Evolutionary conservation across 2,113 vertebrate species (phyloP).

Genomic region (Mirounga angustirostris): DNA sequence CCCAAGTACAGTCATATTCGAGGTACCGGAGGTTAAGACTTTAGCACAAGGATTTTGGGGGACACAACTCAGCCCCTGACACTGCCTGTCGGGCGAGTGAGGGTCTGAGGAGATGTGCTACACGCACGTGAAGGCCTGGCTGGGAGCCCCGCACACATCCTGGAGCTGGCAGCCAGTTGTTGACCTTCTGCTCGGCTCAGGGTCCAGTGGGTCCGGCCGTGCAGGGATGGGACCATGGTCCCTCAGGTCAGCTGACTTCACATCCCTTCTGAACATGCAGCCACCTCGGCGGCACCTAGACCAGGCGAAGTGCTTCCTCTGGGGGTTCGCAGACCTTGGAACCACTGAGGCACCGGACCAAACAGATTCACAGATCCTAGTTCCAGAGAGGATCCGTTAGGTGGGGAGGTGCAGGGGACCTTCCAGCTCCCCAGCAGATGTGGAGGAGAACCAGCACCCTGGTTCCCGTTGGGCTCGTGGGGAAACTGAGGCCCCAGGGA

Average conservation of each 20-base stretch:
- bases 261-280: neutral
- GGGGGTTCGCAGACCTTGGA: neutral
- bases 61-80: neutral
- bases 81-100: neutral
- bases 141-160: neutral
- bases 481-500: neutral
- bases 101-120: neutral
- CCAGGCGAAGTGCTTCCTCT: rapidly evolving
- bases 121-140: neutral
- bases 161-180: neutral
- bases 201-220: neutral
- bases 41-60: neutral
- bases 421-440: neutral
- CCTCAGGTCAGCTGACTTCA: neutral
- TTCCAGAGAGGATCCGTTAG: neutral
- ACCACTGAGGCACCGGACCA: too few relatives aligned
- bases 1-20: neutral
- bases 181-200: neutral
- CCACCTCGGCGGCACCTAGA: neutral
- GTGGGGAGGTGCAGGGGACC: neutral
- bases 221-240: neutral
- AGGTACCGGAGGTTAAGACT: neutral
- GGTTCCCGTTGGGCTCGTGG: too few relatives aligned
- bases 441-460: neutral
- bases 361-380: neutral